phyloP scores from a whole-genome alignment of 2,797 vertebrate species.

The Podarcis siculus region DNA sequence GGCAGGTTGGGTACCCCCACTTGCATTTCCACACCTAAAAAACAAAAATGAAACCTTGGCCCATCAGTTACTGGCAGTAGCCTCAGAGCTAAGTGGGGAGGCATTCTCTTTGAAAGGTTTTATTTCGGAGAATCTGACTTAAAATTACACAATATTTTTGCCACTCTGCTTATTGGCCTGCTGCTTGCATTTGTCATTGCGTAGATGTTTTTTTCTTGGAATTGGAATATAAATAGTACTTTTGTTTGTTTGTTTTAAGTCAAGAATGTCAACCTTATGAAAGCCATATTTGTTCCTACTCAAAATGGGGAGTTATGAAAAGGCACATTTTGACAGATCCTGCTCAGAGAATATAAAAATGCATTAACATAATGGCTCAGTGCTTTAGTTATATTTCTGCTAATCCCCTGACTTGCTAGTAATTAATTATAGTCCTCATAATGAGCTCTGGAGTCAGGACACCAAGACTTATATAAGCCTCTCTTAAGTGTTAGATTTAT shows the following conservation, averaged over 20 bases:
- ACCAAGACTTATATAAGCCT: conserved; percentile 57
- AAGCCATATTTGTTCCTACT: neutral
- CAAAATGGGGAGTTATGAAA: neutral
- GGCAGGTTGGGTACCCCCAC: neutral
- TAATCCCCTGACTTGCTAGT: conserved; percentile 30
- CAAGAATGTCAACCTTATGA: neutral
- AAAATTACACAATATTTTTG: neutral
- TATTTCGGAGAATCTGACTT: neutral
- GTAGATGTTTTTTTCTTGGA: neutral
- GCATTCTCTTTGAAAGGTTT: neutral
- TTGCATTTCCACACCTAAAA: neutral
- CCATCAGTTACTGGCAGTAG: neutral
- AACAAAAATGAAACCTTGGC: neutral
- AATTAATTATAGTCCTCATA: conserved; percentile 59
- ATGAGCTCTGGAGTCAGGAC: conserved; percentile 51
- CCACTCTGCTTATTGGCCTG: neutral
- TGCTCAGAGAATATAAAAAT: conserved; percentile 19
- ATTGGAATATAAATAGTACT: neutral
- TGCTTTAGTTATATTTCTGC: conserved; percentile 33
- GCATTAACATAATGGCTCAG: neutral
- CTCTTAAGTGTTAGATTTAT: conserved; percentile 55
- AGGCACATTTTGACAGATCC: conserved; percentile 14
- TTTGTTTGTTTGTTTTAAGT: neutral
- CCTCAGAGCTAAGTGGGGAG: neutral
- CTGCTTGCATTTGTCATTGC: neutral